Base-by-base conservation (phyloP, 2,888 invertebrate species). In the Dasypolia templi region DNA sequence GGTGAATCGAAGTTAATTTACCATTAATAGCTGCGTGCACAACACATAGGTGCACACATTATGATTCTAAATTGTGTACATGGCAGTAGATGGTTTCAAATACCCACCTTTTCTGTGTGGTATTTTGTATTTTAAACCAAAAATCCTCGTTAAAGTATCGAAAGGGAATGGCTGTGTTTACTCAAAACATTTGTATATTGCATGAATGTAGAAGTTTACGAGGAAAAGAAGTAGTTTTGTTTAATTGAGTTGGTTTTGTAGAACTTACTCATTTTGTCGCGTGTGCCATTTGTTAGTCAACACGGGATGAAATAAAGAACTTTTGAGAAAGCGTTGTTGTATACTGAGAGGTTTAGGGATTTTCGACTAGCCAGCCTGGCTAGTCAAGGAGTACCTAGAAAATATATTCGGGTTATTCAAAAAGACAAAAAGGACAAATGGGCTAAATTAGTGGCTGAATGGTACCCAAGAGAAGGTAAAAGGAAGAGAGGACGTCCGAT, bases 221-320 rank as follows among this genome's bases (percentile, higher is more conserved):
- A 26, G 19, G 12, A 19, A 62, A 71, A 72, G 5, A 76, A 70
- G 44, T 61, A 44, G 46, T 77, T 75, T 66, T 49, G 53, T 77
- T 66, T 58, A 62, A 65, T 83, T 71, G 49, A 69, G 65, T 72
- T 65, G 61, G 39, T 59, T 64, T 63, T 71, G 55, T 51, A 67
- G 61, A n/a, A n/a, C n/a, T 64, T 68, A 71, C 26, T 71, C 64
- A 69, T 85, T 85, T 72, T 62, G 46, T 72, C 6, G 51, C 11
- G 26, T 62, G 59, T 58, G n/a, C 58, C 12, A 61, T 67, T 75
- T 76, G 81, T 84, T 77, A 73, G 72, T 70, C 77, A 73, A 77
- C 67, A 71, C 46, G 29, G 29, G 32, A 35, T 62, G 4, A 53
- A 62, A 83, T 55, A 51, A 55, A 59, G 39, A 32, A 67, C 26